A percentile compares a stretch with the other conserved stretches of the same genome.
Evolutionary conservation across 92 coral and sea anemone species (phyloP).

Genomic region (Nematostella vectensis): DNA sequence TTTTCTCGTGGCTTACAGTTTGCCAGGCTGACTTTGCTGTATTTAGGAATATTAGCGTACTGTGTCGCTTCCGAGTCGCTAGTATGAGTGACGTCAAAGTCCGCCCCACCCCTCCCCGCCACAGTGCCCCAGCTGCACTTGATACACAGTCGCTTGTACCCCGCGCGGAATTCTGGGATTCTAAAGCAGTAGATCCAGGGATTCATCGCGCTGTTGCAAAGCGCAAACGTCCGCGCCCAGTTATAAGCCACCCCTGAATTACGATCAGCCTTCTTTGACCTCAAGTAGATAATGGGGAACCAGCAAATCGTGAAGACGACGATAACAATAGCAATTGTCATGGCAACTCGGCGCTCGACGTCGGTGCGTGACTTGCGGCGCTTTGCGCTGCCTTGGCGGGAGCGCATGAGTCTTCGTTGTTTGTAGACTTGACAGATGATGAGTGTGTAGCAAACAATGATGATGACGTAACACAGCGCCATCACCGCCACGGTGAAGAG

Average conservation of each 20-base stretch:
- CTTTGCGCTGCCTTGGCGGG: conserved; percentile 7
- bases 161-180: conserved; percentile 58
- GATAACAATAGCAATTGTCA: conserved; percentile 69
- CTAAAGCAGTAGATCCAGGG: conserved; percentile 79
- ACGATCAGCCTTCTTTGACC: conserved; percentile 33
- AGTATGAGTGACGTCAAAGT: conserved; percentile 24
- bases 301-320: conserved; percentile 47
- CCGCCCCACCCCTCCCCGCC: conserved; percentile 19
- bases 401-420: conserved; percentile 31
- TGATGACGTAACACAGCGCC: conserved; percentile 48
- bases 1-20: too few relatives aligned
- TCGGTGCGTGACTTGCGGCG: conserved; percentile 13
- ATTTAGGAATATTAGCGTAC: too few relatives aligned
- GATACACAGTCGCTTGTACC: conserved; percentile 44
- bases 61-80: conserved; percentile 9
- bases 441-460: conserved; percentile 44
- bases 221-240: conserved; percentile 77
- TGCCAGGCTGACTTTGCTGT: too few relatives aligned
- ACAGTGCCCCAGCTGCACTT: conserved; percentile 51
- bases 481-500: conserved; percentile 47
- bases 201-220: conserved; percentile 67
- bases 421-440: conserved; percentile 59
- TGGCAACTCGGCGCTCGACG: conserved; percentile 76
- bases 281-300: conserved; percentile 57
- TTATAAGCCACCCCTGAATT: conserved; percentile 59